Percentiles rank a stretch among this genome's conserved stretches.
These are phyloP conservation scores for Ispidina lecontei DNA, from an alignment of 2,797 vertebrate species.

Conservation along the genomic window DNA sequence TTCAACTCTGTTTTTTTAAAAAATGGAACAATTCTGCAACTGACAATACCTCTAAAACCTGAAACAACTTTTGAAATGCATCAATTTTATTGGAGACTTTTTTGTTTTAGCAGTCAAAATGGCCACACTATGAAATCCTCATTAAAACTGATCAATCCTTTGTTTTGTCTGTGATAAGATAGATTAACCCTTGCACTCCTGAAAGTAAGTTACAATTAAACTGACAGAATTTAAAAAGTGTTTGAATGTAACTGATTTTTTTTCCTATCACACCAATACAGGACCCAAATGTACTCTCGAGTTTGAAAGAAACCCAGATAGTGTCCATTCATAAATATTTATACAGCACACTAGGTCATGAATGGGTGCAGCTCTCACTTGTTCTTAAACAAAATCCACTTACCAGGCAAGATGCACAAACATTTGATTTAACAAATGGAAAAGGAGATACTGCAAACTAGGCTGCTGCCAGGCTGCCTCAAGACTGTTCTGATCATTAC, in stretches of 20 bases:
- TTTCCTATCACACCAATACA: background rate
- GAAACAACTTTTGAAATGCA: background rate
- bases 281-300: background rate
- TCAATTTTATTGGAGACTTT: background rate
- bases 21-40: background rate
- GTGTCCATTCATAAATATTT: background rate
- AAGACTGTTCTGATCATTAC: background rate
- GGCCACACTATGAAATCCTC: background rate
- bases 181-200: background rate
- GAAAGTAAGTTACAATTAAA: background rate
- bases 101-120: background rate
- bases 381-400: background rate
- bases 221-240: background rate
- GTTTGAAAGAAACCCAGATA: background rate
- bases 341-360: background rate
- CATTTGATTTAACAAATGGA: background rate
- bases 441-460: background rate
- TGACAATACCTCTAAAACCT: background rate
- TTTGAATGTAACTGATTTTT: background rate
- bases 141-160: background rate
- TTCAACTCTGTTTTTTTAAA: background rate
- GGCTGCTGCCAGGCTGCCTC: background rate
- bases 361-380: background rate
- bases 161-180: background rate
- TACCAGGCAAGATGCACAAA: background rate